A percentile compares a stretch with the other conserved stretches of the same genome.
Conservation (phyloP, 2,888 invertebrate genomes). For the Slavum lentiscoides region DNA sequence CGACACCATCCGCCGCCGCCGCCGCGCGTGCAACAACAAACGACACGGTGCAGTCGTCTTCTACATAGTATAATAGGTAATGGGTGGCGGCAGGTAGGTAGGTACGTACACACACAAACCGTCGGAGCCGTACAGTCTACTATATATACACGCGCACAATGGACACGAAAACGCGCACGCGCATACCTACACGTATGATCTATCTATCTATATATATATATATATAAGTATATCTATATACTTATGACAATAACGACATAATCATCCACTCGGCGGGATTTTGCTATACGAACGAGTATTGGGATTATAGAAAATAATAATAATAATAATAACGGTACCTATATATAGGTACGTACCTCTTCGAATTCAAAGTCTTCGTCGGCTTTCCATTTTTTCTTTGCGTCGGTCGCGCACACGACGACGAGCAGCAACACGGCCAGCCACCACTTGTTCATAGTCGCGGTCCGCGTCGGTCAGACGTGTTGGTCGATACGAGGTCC, state of each 20-base stretch:
- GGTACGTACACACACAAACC: neutral
- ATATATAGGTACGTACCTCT: conserved; percentile 47
- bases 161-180: neutral
- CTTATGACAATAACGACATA: no score
- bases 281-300: no score
- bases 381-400: conserved; percentile 51
- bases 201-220: neutral
- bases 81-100: no score
- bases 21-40: neutral
- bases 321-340: no score
- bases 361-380: conserved; percentile 51
- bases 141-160: conserved; percentile 39
- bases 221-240: no score
- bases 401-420: conserved; percentile 21
- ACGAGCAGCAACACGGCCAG: conserved; percentile 23
- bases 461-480: neutral
- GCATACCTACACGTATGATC: neutral
- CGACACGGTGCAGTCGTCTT: neutral
- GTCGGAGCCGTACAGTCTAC: conserved; percentile 44
- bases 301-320: no score
- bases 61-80: no score
- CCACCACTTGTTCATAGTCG: conserved; percentile 41
- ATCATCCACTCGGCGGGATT: no score
- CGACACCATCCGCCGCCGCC: neutral
- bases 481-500: neutral